Percentiles rank a stretch among this genome's conserved stretches.
Evolutionary conservation across 2,797 vertebrate species (phyloP).

Genomic region (Gymnodraco acuticeps): DNA sequence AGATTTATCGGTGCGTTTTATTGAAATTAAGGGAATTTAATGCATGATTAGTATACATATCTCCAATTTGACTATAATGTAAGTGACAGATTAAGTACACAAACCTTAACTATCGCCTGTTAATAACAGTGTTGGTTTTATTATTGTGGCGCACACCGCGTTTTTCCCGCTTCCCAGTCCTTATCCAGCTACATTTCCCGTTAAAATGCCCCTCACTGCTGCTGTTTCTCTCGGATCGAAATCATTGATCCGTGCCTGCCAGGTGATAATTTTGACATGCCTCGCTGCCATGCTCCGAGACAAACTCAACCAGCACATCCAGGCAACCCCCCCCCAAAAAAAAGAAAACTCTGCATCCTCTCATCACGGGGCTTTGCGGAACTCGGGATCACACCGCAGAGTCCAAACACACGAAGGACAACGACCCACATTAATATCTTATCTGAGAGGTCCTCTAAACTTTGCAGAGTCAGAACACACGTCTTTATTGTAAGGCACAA

Average conservation of each 20-base stretch:
- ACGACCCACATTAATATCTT: no score
- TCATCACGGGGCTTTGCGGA: slow-evolving; percentile 27
- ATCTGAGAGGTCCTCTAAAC: slow-evolving; percentile 28
- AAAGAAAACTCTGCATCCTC: slow-evolving; percentile 40
- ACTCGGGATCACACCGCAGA: slow-evolving; percentile 10
- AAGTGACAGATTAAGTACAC: background rate
- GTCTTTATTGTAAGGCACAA: background rate
- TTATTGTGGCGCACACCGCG: slow-evolving; percentile 11
- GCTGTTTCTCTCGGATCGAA: slow-evolving; percentile 27
- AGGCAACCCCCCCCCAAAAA: background rate
- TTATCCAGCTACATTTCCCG: background rate
- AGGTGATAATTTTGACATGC: slow-evolving; percentile 15
- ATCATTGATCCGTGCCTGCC: slow-evolving; percentile 16
- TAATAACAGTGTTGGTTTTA: background rate
- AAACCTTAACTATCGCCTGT: background rate
- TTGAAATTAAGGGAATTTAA: background rate
- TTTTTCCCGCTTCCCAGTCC: background rate
- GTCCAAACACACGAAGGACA: no score
- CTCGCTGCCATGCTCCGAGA: slow-evolving; percentile 13
- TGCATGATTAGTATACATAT: background rate
- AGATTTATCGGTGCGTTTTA: background rate
- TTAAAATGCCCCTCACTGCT: slow-evolving; percentile 9
- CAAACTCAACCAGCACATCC: slow-evolving; percentile 36
- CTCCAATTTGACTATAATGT: background rate
- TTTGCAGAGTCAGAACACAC: slow-evolving; percentile 14